Base-by-base conservation (phyloP, 2,888 invertebrate genomes). In the Taphrorychus bicolor region DNA sequence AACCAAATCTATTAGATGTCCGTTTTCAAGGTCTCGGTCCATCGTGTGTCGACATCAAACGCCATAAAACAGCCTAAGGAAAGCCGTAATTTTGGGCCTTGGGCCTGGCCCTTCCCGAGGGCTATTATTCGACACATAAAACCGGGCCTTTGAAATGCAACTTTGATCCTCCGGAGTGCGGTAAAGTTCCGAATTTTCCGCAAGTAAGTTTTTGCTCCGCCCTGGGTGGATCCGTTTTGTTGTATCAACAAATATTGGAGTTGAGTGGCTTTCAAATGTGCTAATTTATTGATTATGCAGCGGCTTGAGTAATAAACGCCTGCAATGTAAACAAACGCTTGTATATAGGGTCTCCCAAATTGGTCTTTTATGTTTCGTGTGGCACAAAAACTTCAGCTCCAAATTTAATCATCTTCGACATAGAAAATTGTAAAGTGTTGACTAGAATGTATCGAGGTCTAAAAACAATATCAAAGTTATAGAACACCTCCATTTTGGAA, bases 111-210 rank as follows among this genome's bases (percentile, higher is more conserved):
- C 32, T 32, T 32, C 32, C 32, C 32, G 9, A 32, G 32, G 32
- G 32, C 32, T 7, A 32, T 32, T 32, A 32, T 32, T 32, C 32
- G 32, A 32, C 32, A 32, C 32, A 32, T 32, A 32, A 32, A 32
- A 32, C 32, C 32, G 45, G 45, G 45, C 14, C 45, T 45, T 45
- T 32, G 32, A 32, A 32, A 32, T 32, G 32, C 32, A 32, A 32
- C 32, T 45, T 45, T 17, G 45, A 17, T 45, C 45, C 45, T 45
- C 45, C n/a, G 45, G 45, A 14, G 45, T 45, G 45, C 45, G 45
- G 45, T 45, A n/a, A 45, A 45, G 16, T 45, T 45, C 11, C 1
- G 32, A 11, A 32, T 32, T 32, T 32, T 32, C 9, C 32, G 32
- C 32, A 9, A 9, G 9, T 11, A 32, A 45, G 45, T 45, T 45